Evolutionary conservation across 1,140 invertebrate species (phyloP), one percentile per base, ranked within the genome.

Genomic region (Zaprionus capensis): DNA sequence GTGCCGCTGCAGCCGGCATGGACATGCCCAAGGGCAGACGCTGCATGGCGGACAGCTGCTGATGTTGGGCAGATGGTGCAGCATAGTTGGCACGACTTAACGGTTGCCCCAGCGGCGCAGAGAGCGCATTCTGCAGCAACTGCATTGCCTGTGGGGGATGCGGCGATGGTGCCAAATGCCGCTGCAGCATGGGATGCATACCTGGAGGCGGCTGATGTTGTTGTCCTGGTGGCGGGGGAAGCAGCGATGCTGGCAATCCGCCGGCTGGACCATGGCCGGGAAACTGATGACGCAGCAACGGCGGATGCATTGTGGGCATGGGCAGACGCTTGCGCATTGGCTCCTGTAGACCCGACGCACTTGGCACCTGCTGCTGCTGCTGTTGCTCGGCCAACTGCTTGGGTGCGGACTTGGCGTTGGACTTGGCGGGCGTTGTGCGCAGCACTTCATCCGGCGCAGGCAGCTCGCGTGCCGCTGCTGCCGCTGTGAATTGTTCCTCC

Each of bases 361-460:
- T 51, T 9, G 51, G 70, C 72, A 17, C 26, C 7, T 38, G 59
- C 15, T 34, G 28, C 15, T 31, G 28, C 28, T 31, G 28, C 5
- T 31, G 28, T 31, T 9, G 28, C 0, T 26, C 64, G 57, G 41
- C 28, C 93, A 67, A 22, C n/a, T n/a, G 58, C 17, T 72, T 83
- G 53, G 49, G 26, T 1, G n/a, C n/a, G 7, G 66, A 15, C 24
- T 76, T 87, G 9, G 81, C 2, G 59, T 91, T 90, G 9, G 81
- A 4, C 59, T 90, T 90, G 24, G 41, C 58, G 0, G 94, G 85
- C 7, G 84, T 93, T 26, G 94, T 94, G 34, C 94, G 94, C 12
- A 94, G 22, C 36, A 95, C 94, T 20, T 95, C 94, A 1, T 94
- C 94, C 66, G 95, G 80, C 20, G 80, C 94, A 93, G 94, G 94